phyloP scores from a whole-genome alignment of 2,797 vertebrate genomes.

The Danio choprae region DNA sequence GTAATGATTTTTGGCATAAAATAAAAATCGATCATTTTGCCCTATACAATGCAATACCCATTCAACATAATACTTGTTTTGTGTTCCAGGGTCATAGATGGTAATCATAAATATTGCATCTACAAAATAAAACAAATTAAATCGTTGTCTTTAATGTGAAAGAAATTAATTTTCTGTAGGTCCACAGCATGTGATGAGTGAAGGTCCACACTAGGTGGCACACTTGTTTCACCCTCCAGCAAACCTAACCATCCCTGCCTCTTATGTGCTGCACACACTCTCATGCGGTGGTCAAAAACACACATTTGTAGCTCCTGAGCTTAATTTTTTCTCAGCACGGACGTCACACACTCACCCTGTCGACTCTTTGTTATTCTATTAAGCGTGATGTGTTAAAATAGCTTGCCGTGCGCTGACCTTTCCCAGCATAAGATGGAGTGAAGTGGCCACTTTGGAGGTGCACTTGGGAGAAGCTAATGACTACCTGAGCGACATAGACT shows the following conservation, averaged over 20 bases:
- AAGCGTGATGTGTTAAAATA: slow-evolving; percentile 57
- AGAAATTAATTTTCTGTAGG: too few relatives aligned
- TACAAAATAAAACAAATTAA: too few relatives aligned
- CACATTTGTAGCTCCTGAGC: slow-evolving; percentile 6
- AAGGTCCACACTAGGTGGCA: slow-evolving; percentile 71
- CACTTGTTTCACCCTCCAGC: slow-evolving; percentile 62
- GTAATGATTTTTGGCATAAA: too few relatives aligned
- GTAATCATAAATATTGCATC: too few relatives aligned
- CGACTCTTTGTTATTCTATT: slow-evolving; percentile 51
- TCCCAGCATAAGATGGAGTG: slow-evolving; percentile 21
- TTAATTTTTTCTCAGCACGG: slow-evolving; percentile 14
- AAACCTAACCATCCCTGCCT: slow-evolving; percentile 21
- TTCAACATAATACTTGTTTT: too few relatives aligned
- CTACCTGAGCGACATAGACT: slow-evolving; percentile 34
- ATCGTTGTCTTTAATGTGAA: too few relatives aligned
- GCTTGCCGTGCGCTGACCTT: slow-evolving; percentile 56
- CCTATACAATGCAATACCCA: too few relatives aligned
- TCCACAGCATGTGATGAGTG: background rate
- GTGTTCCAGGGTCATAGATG: too few relatives aligned
- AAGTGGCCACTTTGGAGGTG: slow-evolving; percentile 54
- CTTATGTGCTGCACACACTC: too few relatives aligned
- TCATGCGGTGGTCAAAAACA: background rate
- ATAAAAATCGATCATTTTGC: too few relatives aligned
- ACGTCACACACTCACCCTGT: slow-evolving; percentile 8
- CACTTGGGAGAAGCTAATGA: slow-evolving; percentile 61